Evolutionary conservation across 2,113 vertebrate species (phyloP).

Genomic region (Sinocyclocheilus rhinocerous): DNA sequence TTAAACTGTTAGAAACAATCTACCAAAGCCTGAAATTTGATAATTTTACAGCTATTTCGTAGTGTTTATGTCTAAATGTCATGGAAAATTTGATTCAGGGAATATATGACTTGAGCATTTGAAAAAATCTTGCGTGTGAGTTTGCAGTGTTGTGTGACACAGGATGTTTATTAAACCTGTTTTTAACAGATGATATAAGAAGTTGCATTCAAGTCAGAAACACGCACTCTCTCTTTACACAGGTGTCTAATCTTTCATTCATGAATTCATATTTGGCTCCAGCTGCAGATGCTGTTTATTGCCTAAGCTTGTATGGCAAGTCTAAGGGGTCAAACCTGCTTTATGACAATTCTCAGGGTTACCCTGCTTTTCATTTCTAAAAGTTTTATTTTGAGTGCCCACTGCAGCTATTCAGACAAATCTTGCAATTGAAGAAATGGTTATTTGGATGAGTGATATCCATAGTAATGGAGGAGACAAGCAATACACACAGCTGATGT

Average conservation of each 20-base stretch:
- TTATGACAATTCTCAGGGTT: background rate
- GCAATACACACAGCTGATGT: slow-evolving; percentile 10
- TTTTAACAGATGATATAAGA: background rate
- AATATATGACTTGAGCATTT: background rate
- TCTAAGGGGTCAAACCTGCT: slow-evolving; percentile 36
- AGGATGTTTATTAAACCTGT: background rate
- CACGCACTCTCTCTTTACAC: slow-evolving; percentile 14
- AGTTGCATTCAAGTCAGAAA: background rate
- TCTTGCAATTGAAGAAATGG: background rate
- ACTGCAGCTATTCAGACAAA: background rate
- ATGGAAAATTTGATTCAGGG: background rate
- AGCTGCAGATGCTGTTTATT: slow-evolving; percentile 24
- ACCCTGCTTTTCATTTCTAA: background rate
- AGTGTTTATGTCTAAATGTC: background rate
- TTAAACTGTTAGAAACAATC: background rate
- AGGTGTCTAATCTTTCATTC: slow-evolving; percentile 17
- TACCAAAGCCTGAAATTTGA: background rate
- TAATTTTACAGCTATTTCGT: background rate
- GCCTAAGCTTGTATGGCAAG: slow-evolving; percentile 21
- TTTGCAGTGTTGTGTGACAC: background rate
- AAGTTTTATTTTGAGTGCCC: background rate
- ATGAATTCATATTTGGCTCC: slow-evolving; percentile 23
- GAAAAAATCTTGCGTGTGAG: background rate
- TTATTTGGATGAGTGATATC: slow-evolving; percentile 3
- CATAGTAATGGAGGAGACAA: slow-evolving; percentile 19